These are phyloP conservation scores for Sorex fumeus DNA, from an alignment of 2,113 vertebrate species.

Conservation along the genomic window DNA sequence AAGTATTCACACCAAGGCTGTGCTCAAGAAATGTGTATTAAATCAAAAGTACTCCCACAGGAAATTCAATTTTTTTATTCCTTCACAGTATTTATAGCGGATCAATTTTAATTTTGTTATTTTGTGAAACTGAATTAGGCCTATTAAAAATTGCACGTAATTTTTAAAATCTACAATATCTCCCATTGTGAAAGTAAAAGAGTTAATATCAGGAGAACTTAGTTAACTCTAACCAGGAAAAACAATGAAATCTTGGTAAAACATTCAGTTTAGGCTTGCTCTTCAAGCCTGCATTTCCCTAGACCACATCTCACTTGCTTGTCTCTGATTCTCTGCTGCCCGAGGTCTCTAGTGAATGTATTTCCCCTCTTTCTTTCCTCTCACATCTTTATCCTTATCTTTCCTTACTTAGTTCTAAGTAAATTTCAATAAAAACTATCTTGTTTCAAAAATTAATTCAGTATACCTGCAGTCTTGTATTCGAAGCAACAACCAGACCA, in stretches of 20 bases:
- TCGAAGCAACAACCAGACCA: constrained; percentile 95
- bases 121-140: not conserved
- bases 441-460: too few relatives aligned
- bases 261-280: not conserved
- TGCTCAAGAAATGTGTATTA: not conserved
- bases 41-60: not conserved
- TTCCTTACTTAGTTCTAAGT: too few relatives aligned
- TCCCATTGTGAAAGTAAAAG: not conserved
- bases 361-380: too few relatives aligned
- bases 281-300: too few relatives aligned
- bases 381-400: too few relatives aligned
- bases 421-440: too few relatives aligned
- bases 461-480: constrained; percentile 94
- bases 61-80: not conserved
- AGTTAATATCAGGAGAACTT: not conserved
- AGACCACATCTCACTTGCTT: too few relatives aligned
- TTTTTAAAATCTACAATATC: not conserved
- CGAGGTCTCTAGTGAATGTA: too few relatives aligned
- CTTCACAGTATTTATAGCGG: not conserved
- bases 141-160: too few relatives aligned
- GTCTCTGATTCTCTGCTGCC: too few relatives aligned
- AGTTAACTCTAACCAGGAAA: not conserved
- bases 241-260: not conserved
- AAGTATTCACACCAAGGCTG: not conserved
- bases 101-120: not conserved